Conservation (phyloP, 1,140 invertebrate genomes). For the Cyclina sinensis region DNA sequence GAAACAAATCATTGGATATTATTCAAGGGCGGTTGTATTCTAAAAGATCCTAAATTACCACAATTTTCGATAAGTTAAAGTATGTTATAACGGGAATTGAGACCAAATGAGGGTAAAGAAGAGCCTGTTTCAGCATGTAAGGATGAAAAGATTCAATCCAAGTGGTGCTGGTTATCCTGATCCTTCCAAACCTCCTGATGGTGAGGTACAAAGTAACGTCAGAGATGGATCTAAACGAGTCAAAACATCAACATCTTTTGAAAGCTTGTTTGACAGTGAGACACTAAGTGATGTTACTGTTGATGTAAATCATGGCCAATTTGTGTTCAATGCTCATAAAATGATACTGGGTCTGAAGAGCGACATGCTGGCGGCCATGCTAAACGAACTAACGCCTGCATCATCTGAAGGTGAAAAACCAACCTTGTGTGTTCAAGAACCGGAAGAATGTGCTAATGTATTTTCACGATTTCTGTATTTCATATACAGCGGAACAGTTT, state of each 20-base stretch:
- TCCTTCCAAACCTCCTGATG: conserved; percentile 77
- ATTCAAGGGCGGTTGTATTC: no score
- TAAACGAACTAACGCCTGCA: conserved; percentile 72
- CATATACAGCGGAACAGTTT: conserved; percentile 84
- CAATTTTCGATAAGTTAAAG: background rate
- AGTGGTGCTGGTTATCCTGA: conserved; percentile 76
- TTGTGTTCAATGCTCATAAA: conserved; percentile 82
- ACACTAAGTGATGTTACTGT: conserved; percentile 81
- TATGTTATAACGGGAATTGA: conserved; percentile 33
- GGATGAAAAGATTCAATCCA: conserved; percentile 78
- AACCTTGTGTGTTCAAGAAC: conserved; percentile 77
- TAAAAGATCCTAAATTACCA: no score
- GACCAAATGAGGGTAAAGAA: conserved; percentile 65
- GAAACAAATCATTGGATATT: background rate
- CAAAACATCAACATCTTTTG: conserved; percentile 83
- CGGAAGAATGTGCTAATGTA: conserved; percentile 78
- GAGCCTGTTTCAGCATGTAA: conserved; percentile 59
- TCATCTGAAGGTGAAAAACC: conserved; percentile 69
- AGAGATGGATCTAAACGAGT: conserved; percentile 78
- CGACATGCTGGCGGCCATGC: conserved; percentile 78
- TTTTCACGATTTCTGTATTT: conserved; percentile 84
- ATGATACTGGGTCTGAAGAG: conserved; percentile 84
- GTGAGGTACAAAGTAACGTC: conserved; percentile 64
- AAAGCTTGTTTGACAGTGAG: conserved; percentile 82
- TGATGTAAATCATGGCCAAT: conserved; percentile 79